A percentile compares a stretch with the other conserved stretches of the same genome.
Evolutionary conservation across 2,113 vertebrate genomes (phyloP).

Genomic region (Oreochromis tanganicae): DNA sequence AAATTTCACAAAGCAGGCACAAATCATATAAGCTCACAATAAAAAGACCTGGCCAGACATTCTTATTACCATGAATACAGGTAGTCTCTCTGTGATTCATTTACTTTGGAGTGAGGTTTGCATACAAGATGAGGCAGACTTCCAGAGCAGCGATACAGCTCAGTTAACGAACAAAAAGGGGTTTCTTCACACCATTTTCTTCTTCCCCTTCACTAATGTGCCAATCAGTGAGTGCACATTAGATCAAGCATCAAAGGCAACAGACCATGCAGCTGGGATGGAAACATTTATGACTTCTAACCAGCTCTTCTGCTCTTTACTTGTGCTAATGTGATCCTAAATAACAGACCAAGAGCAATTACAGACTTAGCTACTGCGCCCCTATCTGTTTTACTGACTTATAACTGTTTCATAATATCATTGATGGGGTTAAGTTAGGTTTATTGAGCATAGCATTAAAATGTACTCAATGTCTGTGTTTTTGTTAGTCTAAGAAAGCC

Average conservation of each 20-base stretch:
- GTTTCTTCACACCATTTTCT: not conserved
- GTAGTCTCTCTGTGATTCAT: not conserved
- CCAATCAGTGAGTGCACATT: slow-evolving; percentile 5
- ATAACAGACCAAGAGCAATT: slow-evolving; percentile 23
- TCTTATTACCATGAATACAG: slow-evolving; percentile 24
- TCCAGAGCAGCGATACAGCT: not conserved
- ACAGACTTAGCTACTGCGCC: not conserved
- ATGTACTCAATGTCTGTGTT: not conserved
- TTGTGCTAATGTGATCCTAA: slow-evolving; percentile 20
- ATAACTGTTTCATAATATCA: not conserved
- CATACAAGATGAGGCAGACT: not conserved
- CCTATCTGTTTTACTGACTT: not conserved
- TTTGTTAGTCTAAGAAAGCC: not conserved
- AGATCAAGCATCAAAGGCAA: slow-evolving; percentile 2
- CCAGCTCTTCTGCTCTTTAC: not conserved
- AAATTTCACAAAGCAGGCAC: not conserved
- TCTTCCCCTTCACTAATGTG: slow-evolving; percentile 3
- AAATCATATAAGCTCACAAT: not conserved
- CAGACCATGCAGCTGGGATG: not conserved
- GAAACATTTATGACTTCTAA: slow-evolving; percentile 17
- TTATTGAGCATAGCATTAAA: not conserved
- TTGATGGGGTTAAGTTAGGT: not conserved
- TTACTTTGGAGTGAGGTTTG: slow-evolving; percentile 2
- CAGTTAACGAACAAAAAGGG: not conserved
- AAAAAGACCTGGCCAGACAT: slow-evolving; percentile 2